Conservation (phyloP, 2,888 invertebrate species). For the Temnothorax ravouxi region DNA sequence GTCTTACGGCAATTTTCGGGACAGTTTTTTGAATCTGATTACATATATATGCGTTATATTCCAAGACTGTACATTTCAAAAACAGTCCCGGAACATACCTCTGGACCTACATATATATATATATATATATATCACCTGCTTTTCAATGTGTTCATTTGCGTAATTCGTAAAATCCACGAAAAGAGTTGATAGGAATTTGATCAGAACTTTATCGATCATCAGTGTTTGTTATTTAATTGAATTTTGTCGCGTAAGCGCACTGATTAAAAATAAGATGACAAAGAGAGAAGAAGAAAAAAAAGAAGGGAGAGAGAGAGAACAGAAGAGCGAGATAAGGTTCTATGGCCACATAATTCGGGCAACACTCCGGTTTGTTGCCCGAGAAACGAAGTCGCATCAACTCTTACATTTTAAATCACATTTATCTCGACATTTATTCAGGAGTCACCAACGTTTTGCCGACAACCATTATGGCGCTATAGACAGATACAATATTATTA, state of each 20-base stretch:
- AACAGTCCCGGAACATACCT: too few species aligned
- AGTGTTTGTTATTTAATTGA: conserved; percentile 7
- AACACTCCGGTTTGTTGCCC: conserved; percentile 12
- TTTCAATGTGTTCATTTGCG: not conserved
- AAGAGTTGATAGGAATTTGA: not conserved
- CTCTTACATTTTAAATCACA: conserved; percentile 20
- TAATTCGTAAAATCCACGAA: not conserved
- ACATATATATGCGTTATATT: too few species aligned
- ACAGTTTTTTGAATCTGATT: too few species aligned
- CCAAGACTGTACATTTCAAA: too few species aligned
- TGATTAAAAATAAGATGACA: conserved; percentile 13
- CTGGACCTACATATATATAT: too few species aligned
- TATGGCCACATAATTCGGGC: conserved; percentile 9
- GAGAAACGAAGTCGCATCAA: conserved; percentile 27
- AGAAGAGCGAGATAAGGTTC: not conserved
- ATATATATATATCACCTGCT: not conserved
- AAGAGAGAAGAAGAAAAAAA: not conserved
- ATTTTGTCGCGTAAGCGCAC: not conserved
- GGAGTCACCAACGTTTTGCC: conserved; percentile 20
- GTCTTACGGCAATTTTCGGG: too few species aligned
- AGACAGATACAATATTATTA: conserved; percentile 2
- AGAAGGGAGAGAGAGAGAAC: not conserved
- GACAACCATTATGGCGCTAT: not conserved
- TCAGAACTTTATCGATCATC: not conserved
- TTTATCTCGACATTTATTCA: conserved; percentile 36